Evolutionary conservation across 2,888 invertebrate genomes (phyloP), one percentile per base, ranked within the genome.

Genomic region (Caenorhabditis plicata): DNA sequence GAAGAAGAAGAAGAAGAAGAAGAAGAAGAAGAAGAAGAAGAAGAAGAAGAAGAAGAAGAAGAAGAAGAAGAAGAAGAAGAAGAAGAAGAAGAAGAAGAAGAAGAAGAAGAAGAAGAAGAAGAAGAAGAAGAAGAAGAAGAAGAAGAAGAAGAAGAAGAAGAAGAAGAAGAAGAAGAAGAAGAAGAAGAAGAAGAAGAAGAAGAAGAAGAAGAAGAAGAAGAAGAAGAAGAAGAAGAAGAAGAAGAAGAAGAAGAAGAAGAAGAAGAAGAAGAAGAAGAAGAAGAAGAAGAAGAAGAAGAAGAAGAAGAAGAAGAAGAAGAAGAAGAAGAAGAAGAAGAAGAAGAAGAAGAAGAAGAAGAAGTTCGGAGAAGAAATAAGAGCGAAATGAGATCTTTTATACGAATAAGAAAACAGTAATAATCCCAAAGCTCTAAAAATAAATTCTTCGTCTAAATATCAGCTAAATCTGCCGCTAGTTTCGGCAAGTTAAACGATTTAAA

Each of bases 1-100:
- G 9, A 9, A 9, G 36, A n/a, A n/a, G 8, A n/a, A 36, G 8
- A n/a, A 36, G 36, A 9, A 9, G 7, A 5, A 36, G 8, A 19
- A 9, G 7, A 8, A 8, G 9, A 19, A 9, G 8, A 9, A 11
- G 7, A n/a, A 36, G 9, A 36, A 36, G 8, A 9, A 36, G 8
- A 19, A 36, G 7, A 36, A n/a, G 36, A 9, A 36, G 36, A 36
- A 36, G 7, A 36, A 9, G 36, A 15, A n/a, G 36, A 36, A n/a
- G 36, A 9, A n/a, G n/a, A 8, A 36, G 8, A 19, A 9, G 19
- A 36, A 36, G 19, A 19, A n/a, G n/a, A 36, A 8, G n/a, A 36
- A n/a, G 36, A n/a, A 36, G 36, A 36, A n/a, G 9, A 36, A 36
- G 8, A n/a, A 36, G n/a, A 36, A 36, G 8, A 36, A n/a, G 36